phyloP scores from a whole-genome alignment of 2,888 invertebrate genomes.

The Lamellibrachia columna region DNA sequence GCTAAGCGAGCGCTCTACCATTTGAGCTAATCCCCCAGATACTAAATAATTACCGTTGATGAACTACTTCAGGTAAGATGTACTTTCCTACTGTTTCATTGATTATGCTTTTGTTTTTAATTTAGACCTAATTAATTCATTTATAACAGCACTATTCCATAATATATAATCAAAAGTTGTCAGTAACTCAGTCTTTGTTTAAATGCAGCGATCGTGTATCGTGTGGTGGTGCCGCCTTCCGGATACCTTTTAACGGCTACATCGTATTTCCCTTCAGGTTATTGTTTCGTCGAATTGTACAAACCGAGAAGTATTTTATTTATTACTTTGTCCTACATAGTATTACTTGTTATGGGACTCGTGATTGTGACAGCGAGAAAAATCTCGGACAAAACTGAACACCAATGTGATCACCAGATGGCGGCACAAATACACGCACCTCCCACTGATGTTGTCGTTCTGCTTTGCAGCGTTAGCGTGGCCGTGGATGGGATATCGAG shows the following conservation, averaged over 20 bases:
- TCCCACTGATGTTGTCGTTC: not conserved
- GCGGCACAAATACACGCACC: not conserved
- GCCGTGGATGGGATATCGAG: too few relatives aligned
- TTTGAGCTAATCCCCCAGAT: not conserved
- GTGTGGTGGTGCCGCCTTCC: not conserved
- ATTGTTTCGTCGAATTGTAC: not conserved
- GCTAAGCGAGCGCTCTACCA: constrained; percentile 16
- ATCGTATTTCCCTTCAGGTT: not conserved
- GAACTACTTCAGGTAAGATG: not conserved
- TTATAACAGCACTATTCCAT: not conserved
- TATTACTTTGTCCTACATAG: not conserved
- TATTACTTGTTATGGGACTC: not conserved
- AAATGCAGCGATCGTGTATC: not conserved
- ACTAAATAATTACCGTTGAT: not conserved
- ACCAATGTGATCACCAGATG: not conserved
- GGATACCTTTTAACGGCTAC: not conserved
- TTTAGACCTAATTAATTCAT: not conserved
- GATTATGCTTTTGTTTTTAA: not conserved
- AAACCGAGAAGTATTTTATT: not conserved
- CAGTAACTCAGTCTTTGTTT: not conserved
- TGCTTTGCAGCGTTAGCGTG: too few relatives aligned
- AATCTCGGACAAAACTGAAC: not conserved
- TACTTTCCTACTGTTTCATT: not conserved
- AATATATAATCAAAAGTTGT: not conserved
- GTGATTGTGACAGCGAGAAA: not conserved